A percentile compares a stretch with the other conserved stretches of the same genome.
These are phyloP conservation scores for Vulpes ferrilata DNA, from an alignment of 2,113 vertebrate species.

Conservation along the genomic window DNA sequence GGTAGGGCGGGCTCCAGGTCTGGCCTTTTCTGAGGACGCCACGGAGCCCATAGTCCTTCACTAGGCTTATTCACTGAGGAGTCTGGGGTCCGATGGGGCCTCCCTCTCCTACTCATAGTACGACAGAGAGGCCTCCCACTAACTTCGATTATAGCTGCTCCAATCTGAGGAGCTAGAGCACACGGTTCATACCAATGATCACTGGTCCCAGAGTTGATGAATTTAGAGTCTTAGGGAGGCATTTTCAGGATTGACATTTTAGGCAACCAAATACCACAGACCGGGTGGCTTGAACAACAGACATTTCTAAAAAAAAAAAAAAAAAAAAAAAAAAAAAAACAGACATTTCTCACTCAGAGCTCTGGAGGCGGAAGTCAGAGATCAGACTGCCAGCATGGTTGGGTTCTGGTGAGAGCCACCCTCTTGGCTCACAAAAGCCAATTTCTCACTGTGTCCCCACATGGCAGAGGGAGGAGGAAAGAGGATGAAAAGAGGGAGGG, in stretches of 20 bases:
- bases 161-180: background rate
- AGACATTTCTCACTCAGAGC: background rate
- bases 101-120: background rate
- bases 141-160: background rate
- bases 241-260: background rate
- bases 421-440: background rate
- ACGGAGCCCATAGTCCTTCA: background rate
- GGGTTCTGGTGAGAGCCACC: background rate
- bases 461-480: too few relatives aligned
- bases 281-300: background rate
- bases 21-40: background rate
- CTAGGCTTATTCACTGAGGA: rapidly evolving
- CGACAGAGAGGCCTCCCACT: rapidly evolving
- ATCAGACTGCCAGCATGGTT: background rate
- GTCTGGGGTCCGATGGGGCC: background rate
- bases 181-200: background rate
- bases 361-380: background rate
- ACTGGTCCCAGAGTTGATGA: rapidly evolving
- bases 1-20: rapidly evolving
- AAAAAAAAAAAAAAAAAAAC: too few relatives aligned
- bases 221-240: background rate
- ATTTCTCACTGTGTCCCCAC: background rate
- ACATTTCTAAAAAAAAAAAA: too few relatives aligned
- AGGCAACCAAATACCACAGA: background rate
- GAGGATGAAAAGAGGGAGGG: background rate